A percentile compares a stretch with the other conserved stretches of the same genome.
These are phyloP conservation scores for Macrosiphum euphorbiae DNA, from an alignment of 2,888 invertebrate genomes.

Conservation along the genomic window DNA sequence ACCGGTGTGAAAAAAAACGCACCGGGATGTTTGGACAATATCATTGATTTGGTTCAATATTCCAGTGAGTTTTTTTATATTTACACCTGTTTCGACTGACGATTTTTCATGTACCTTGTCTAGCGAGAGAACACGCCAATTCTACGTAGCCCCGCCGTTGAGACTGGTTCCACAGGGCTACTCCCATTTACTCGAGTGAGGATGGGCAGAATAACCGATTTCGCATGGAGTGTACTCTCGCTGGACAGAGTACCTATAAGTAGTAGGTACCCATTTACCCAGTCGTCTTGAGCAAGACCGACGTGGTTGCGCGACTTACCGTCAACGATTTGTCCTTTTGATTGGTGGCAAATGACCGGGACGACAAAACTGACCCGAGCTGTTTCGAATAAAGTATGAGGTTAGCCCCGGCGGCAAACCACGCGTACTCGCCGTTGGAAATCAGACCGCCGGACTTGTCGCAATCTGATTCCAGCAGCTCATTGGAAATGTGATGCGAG, in stretches of 20 bases:
- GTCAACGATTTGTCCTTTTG: constrained; percentile 52
- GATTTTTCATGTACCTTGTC: too few species aligned
- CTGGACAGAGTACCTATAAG: too few species aligned
- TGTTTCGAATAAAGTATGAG: constrained; percentile 51
- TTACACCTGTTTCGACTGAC: too few species aligned
- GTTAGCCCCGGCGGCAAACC: constrained; percentile 31
- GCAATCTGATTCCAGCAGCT: neutral
- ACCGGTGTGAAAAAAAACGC: too few species aligned
- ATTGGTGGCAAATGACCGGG: neutral
- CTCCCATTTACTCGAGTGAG: too few species aligned
- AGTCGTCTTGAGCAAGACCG: too few species aligned
- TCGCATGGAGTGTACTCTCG: too few species aligned
- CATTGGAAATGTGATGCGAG: constrained; percentile 2
- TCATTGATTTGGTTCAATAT: neutral
- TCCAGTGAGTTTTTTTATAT: too few species aligned
- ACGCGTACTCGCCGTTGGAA: constrained; percentile 11
- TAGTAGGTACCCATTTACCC: too few species aligned
- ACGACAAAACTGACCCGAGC: constrained; percentile 27
- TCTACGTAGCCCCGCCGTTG: neutral
- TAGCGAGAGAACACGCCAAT: neutral
- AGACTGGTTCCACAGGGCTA: too few species aligned
- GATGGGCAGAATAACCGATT: too few species aligned
- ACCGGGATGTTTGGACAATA: neutral
- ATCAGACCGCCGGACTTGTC: constrained; percentile 29
- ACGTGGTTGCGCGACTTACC: neutral